Percentiles rank a stretch among this genome's conserved stretches.
Evolutionary conservation across 2,888 invertebrate species (phyloP).

Genomic region (Augochlorella aurata): DNA sequence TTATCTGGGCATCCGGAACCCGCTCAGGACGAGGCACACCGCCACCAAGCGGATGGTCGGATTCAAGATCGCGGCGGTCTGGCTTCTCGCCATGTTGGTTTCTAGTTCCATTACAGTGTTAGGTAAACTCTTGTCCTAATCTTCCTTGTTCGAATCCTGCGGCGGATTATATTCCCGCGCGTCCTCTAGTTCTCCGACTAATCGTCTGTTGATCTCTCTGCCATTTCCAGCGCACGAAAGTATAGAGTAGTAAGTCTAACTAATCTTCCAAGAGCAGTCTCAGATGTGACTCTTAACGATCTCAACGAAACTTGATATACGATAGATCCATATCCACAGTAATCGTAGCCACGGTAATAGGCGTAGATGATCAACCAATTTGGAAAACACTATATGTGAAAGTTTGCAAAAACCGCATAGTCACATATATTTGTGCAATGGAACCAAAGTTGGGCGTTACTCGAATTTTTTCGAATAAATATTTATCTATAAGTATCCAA

Average conservation of each 20-base stretch:
- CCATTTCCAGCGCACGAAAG: background rate
- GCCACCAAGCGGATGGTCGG: slow-evolving; percentile 92
- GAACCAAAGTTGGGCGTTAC: too few relatives aligned
- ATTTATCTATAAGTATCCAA: too few relatives aligned
- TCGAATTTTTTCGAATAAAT: too few relatives aligned
- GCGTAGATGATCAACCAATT: too few relatives aligned
- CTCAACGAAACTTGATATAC: too few relatives aligned
- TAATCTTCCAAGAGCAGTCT: too few relatives aligned
- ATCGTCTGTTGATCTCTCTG: background rate
- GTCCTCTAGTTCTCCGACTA: background rate
- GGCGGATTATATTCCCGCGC: background rate
- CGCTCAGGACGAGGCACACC: slow-evolving; percentile 92
- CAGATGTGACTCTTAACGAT: too few relatives aligned
- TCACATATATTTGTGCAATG: too few relatives aligned
- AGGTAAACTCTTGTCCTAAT: slow-evolving; percentile 83
- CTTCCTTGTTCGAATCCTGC: background rate
- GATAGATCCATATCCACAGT: too few relatives aligned
- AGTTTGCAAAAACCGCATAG: too few relatives aligned
- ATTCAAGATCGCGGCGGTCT: slow-evolving; percentile 95
- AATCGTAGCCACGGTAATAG: too few relatives aligned
- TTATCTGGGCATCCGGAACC: slow-evolving; percentile 94
- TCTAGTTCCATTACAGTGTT: slow-evolving; percentile 93
- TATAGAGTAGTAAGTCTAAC: background rate
- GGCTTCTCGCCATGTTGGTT: slow-evolving; percentile 94
- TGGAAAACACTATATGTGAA: too few relatives aligned